These are phyloP conservation scores for Catotricha subobsoleta DNA, from an alignment of 2,888 invertebrate genomes.

Conservation along the genomic window DNA sequence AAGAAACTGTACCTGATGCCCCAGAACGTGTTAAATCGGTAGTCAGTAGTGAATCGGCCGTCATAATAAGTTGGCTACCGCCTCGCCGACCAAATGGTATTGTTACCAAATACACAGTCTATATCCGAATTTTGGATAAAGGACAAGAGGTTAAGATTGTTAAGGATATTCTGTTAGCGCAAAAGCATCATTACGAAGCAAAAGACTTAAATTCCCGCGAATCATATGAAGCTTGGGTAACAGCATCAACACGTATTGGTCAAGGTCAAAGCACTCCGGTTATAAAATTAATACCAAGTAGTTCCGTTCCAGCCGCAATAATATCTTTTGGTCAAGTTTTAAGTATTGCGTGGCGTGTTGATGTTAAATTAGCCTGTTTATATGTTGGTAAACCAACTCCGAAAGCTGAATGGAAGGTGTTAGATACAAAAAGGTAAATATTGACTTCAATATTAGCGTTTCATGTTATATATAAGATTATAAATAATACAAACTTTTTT, in stretches of 20 bases:
- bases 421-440: constrained; percentile 24
- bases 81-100: constrained; percentile 43
- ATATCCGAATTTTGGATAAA: constrained; percentile 35
- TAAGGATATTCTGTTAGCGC: constrained; percentile 30
- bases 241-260: constrained; percentile 41
- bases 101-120: constrained; percentile 42
- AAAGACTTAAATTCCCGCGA: constrained; percentile 34
- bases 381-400: constrained; percentile 36
- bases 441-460: constrained; percentile 17
- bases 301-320: constrained; percentile 35
- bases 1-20: constrained; percentile 40
- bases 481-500: no score
- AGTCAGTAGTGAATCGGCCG: constrained; percentile 36
- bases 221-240: constrained; percentile 42
- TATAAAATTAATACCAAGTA: constrained; percentile 32
- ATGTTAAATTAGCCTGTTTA: constrained; percentile 34
- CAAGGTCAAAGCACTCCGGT: constrained; percentile 40
- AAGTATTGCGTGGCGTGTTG: constrained; percentile 34
- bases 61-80: constrained; percentile 46
- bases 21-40: constrained; percentile 44
- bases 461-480: no score
- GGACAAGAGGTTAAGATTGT: constrained; percentile 34
- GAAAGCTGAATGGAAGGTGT: constrained; percentile 33
- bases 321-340: constrained; percentile 37
- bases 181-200: constrained; percentile 34